These are phyloP conservation scores for Metallyticus violacea DNA, from an alignment of 2,888 invertebrate species.

Conservation along the genomic window DNA sequence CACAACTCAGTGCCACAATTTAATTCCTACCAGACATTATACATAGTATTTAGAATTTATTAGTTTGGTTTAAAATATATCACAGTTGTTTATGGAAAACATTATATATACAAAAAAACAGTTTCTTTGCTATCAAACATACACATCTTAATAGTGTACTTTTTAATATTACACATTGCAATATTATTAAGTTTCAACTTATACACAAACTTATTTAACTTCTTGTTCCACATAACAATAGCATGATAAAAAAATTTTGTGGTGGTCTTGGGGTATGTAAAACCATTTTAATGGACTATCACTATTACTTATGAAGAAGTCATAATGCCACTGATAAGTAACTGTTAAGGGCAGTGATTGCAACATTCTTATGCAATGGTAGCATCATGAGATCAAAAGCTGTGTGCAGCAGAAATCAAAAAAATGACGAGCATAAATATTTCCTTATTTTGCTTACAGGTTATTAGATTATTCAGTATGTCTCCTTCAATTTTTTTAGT, in stretches of 20 bases:
- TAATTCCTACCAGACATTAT: not conserved
- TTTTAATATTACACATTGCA: not conserved
- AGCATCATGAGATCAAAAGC: not conserved
- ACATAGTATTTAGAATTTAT: not conserved
- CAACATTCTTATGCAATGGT: not conserved
- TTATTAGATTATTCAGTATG: too few relatives aligned
- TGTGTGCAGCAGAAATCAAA: too few relatives aligned
- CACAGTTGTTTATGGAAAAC: not conserved
- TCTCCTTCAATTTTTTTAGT: too few relatives aligned
- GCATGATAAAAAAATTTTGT: not conserved
- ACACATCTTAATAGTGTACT: too few relatives aligned
- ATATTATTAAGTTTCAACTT: not conserved
- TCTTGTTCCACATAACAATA: not conserved
- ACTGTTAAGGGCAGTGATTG: not conserved
- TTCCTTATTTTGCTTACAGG: too few relatives aligned
- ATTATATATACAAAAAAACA: not conserved
- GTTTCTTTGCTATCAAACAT: too few relatives aligned
- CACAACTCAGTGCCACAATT: not conserved
- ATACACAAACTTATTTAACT: not conserved
- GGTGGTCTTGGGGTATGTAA: not conserved
- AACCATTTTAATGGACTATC: not conserved
- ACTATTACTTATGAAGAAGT: not conserved
- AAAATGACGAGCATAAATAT: too few relatives aligned
- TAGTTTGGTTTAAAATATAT: not conserved
- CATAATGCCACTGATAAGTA: not conserved